Percentiles rank a stretch among this genome's conserved stretches.
These are phyloP conservation scores for Cuculus canorus DNA, from an alignment of 2,797 vertebrate species.

Conservation along the genomic window DNA sequence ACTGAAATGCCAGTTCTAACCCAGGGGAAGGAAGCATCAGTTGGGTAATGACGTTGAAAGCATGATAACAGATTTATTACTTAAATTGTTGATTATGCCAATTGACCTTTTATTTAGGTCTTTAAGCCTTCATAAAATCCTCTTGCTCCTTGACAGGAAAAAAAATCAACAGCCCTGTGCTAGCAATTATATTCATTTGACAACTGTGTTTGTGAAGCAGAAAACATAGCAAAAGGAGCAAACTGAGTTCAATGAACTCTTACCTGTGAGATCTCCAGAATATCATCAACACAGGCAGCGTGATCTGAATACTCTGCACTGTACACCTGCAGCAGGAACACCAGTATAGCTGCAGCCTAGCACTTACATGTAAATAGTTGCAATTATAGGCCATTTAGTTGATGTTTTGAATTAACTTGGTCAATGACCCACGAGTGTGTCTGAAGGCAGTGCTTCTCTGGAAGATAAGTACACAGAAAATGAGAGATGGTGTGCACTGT, in stretches of 20 bases:
- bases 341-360: background rate
- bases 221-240: background rate
- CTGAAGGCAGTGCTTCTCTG: background rate
- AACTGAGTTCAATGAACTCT: conserved; percentile 2
- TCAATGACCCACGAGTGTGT: background rate
- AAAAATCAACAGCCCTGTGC: background rate
- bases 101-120: conserved; percentile 31
- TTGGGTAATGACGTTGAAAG: conserved; percentile 11
- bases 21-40: background rate
- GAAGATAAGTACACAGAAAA: background rate
- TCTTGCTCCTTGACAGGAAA: background rate
- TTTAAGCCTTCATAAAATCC: background rate
- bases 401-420: background rate
- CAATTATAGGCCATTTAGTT: background rate
- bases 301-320: background rate
- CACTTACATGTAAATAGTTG: background rate
- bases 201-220: background rate
- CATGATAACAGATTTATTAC: conserved; percentile 15
- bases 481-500: background rate
- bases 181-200: background rate
- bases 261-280: background rate
- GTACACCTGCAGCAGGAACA: background rate
- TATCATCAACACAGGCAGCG: background rate
- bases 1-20: conserved; percentile 27
- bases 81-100: conserved; percentile 32